Evolutionary conservation across 2,888 invertebrate species (phyloP), one percentile per base, ranked within the genome.

Genomic region (Lacanobia oleracea): DNA sequence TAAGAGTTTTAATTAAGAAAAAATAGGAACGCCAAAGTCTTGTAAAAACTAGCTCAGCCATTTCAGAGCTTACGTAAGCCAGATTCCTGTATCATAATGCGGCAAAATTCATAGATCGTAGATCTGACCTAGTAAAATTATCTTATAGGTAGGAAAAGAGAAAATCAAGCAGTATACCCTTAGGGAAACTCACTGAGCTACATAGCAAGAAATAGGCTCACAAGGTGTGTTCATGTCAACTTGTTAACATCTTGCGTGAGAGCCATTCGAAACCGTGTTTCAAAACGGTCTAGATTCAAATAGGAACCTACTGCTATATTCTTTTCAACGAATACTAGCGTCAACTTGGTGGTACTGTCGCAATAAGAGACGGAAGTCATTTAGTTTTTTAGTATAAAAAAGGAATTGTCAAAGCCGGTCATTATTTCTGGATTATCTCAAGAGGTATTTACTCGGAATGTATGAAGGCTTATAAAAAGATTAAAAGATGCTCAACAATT

Each of bases 121-220:
- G 61, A 61, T 67, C 33, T 82, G 81, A 79, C 67, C 82, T 72
- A 82, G 61, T 62, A 75, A 75, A 65, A 60, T 48, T 27, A 59
- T 69, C 48, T 50, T 51, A 62, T 18, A 67, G 45, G 33, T 18
- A 67, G 45, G 33, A 62, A 69, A 76, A 56, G 64, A 59, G 56
- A 66, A 71, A 71, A 68, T 50, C 16, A 50, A 53, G 33, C 59
- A 62, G 23, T 61, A n/a, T 59, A 59, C 61, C 57, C 54, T 61
- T 21, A 45, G 21, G 57, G 33, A 77, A 72, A 57, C 59, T 63
- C 48, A 60, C 66, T 54, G 54, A 63, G 51, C 70, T 50, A 60
- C 63, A 27, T 63, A 50, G 65, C 62, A 63, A 64, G 64, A 37
- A 68, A 63, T 60, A 60, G 10, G 51, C 45, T 27, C 65, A 71